phyloP scores from a whole-genome alignment of 2,113 vertebrate species.

The Hippocampus barbouri region DNA sequence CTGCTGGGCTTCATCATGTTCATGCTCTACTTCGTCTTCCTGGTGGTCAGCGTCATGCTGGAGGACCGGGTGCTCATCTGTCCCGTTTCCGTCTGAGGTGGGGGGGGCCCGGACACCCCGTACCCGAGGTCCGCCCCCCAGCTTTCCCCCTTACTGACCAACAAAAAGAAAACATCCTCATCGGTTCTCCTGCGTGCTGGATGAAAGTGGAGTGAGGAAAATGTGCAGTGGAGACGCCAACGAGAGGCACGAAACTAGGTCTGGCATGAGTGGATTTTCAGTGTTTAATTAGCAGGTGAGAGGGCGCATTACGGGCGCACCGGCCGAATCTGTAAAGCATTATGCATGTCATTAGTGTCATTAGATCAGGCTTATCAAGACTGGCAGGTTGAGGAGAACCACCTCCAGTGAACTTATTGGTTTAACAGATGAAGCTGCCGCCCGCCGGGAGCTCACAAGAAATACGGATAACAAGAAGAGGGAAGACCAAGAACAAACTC shows the following conservation, averaged over 20 bases:
- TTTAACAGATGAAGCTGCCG: background rate
- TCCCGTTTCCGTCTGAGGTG: conserved; percentile 82
- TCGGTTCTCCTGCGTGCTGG: conserved; percentile 22
- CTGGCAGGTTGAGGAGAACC: conserved; percentile 26
- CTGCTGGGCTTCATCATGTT: conserved; percentile 92
- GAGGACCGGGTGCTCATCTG: conserved; percentile 86
- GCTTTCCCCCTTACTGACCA: background rate
- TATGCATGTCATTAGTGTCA: conserved; percentile 60
- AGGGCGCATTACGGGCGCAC: conserved; percentile 9
- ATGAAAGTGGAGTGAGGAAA: conserved; percentile 20
- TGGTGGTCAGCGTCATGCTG: conserved; percentile 90
- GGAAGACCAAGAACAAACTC: background rate
- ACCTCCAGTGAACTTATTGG: conserved; percentile 28
- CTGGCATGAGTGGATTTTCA: background rate
- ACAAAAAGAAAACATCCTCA: conserved; percentile 23
- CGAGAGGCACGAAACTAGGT: background rate
- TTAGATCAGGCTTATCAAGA: conserved; percentile 31
- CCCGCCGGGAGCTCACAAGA: background rate
- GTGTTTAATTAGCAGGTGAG: conserved; percentile 14
- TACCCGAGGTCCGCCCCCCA: background rate
- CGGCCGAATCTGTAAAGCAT: conserved; percentile 40
- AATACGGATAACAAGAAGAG: background rate
- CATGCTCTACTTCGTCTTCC: conserved; percentile 88
- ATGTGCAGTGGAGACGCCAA: conserved; percentile 1
- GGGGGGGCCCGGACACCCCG: conserved; percentile 2